phyloP scores from a whole-genome alignment of 2,888 invertebrate species.

The Diogma glabrata region DNA sequence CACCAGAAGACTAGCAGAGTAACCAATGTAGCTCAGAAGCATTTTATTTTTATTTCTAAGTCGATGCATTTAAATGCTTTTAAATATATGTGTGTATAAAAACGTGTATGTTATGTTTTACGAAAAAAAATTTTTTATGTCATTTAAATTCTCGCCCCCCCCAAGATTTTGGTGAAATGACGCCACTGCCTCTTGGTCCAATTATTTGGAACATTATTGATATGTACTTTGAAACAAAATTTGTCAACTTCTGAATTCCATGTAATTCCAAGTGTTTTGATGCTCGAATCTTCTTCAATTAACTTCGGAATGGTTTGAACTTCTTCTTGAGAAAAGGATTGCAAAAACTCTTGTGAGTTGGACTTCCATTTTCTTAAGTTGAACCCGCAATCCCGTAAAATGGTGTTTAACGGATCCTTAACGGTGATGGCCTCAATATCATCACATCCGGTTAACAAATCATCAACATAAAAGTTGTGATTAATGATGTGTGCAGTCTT shows the following conservation, averaged over 20 bases:
- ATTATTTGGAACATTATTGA: background rate
- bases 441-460: background rate
- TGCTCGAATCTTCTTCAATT: background rate
- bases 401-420: background rate
- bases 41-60: too few relatives aligned
- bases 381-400: background rate
- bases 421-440: background rate
- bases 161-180: too few relatives aligned
- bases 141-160: too few relatives aligned
- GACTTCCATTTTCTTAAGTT: background rate
- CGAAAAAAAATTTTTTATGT: too few relatives aligned
- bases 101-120: too few relatives aligned
- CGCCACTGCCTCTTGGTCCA: too few relatives aligned
- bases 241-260: background rate
- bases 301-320: background rate
- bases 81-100: too few relatives aligned
- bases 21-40: too few relatives aligned
- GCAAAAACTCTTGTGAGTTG: background rate
- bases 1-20: too few relatives aligned
- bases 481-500: background rate
- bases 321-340: background rate
- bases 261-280: background rate
- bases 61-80: too few relatives aligned
- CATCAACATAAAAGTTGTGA: background rate
- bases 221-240: background rate